Conservation (phyloP, 2,113 vertebrate genomes). For the Lonchura striata region DNA sequence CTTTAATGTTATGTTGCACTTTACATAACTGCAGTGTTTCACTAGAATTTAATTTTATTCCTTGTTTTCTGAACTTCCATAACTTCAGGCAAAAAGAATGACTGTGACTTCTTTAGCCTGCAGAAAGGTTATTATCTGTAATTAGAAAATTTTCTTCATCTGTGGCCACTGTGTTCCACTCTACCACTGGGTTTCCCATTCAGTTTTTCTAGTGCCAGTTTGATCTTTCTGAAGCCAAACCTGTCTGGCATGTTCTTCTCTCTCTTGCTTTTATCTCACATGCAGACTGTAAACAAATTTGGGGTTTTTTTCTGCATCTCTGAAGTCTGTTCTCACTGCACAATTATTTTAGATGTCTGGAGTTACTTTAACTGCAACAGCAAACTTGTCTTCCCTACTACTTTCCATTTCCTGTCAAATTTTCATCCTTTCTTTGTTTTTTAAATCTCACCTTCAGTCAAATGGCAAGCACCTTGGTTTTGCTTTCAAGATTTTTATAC, state of each 20-base stretch:
- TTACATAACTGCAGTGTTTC: not conserved
- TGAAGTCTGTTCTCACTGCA: not conserved
- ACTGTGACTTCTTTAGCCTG: not conserved
- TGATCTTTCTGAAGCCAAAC: not conserved
- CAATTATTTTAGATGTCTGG: not conserved
- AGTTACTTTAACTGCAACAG: not conserved
- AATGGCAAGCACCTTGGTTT: not conserved
- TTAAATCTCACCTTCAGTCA: not conserved
- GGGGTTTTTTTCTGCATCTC: not conserved
- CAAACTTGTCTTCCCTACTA: not conserved
- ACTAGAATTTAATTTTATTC: not conserved
- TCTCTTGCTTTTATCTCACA: not conserved
- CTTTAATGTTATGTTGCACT: not conserved
- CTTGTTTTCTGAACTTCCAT: not conserved
- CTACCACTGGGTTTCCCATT: not conserved
- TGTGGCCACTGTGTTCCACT: not conserved
- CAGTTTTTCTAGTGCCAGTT: not conserved
- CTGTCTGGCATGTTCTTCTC: not conserved
- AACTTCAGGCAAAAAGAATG: not conserved
- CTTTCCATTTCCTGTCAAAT: not conserved
- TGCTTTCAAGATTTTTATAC: not conserved
- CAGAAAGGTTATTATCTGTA: not conserved
- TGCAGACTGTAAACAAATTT: slow-evolving; percentile 21
- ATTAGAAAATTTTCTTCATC: not conserved
- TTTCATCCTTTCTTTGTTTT: not conserved